Evolutionary conservation across 1,140 invertebrate species (phyloP), one percentile per base, ranked within the genome.

Genomic region (Medauroidea extradentata): DNA sequence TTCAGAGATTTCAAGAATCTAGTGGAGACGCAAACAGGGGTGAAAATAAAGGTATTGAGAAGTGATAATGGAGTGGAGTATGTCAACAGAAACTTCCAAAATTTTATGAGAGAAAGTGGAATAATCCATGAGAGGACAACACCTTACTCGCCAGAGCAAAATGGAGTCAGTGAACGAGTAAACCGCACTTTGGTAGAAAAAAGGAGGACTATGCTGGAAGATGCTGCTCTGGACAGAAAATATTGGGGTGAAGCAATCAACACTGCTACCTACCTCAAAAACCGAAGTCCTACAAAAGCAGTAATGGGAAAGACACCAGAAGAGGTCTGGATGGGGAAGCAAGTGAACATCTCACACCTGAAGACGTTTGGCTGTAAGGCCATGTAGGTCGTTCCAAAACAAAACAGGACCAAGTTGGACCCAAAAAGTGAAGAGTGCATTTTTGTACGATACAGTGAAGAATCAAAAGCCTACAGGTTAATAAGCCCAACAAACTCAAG

Each of bases 111-210:
- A 2, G 43, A 70, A 58, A 74, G 71, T 50, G 78, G 78, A 5
- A 80, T 81, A 55, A 64, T 57, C 14, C 77, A 77, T 69, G 70
- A 79, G 54, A 73, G 69, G 43, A 77, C 73, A 8, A 69, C 76
- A 42, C 69, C 75, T 42, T 69, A 75, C 55, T 78, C 73, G 9
- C 77, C 79, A 52, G 72, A 83, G 61, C 65, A 71, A 65, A 82
- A 82, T 73, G 75, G 77, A 61, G 71, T 79, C 2, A 64, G 77
- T 19, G 78, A 82, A 61, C 63, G 78, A 29, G 74, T 77, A 66
- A 74, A 73, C 56, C 59, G 72, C 29, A 76, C 75, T 16, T 68
- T 79, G 24, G 74, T 69, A 9, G 75, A 77, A 69, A 78, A 70
- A 56, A 70, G 72, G 41, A 65, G 73, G 49, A 43, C 69, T 16